Evolutionary conservation across 2,888 invertebrate genomes (phyloP), one percentile per base, ranked within the genome.

Genomic region (Drosophila gaucha): DNA sequence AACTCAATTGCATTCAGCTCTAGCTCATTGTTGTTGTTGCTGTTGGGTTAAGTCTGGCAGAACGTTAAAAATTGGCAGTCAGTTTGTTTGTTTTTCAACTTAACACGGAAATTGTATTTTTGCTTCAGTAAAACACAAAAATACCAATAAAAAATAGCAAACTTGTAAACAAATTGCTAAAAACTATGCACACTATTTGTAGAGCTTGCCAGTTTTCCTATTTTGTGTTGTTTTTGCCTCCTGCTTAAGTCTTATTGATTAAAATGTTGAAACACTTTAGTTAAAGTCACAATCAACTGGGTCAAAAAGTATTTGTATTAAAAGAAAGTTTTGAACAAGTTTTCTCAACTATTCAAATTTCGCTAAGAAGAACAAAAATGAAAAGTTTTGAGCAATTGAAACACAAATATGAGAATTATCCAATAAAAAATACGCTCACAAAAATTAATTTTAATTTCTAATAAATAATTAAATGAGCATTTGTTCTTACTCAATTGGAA

Each of bases 21-120:
- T 31, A 24, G 10, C 12, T 38, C 47, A 36, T 58, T 50, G 56
- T 41, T 55, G 44, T 10, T 30, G 20, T 4, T 28, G 43, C 35
- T 33, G 33, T 38, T 31, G 44, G 58, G 60, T 72, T 82, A 65
- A 80, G 67, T 82, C 74, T 79, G 65, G 69, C 73, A 74, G 64
- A 82, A 80, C 78, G 78, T 76, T 78, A 71, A 76, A 83, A 80
- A 83, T 82, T 82, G 84, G 80, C 80, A 80, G 77, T 74, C 72
- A 60, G 64, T 72, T 82, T 78, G 84, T 82, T 82, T 82, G 80
- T 82, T 82, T 82, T 83, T 60, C 72, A 77, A 80, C 78, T 82
- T 78, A 82, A 74, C 84, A 72, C 83, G 78, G 72, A 83, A 80
- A 83, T 83, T 80, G 83, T 83, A 78, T 82, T 83, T 80, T 67